Evolutionary conservation across 2,888 invertebrate genomes (phyloP).

Genomic region (Ectemnius lituratus): DNA sequence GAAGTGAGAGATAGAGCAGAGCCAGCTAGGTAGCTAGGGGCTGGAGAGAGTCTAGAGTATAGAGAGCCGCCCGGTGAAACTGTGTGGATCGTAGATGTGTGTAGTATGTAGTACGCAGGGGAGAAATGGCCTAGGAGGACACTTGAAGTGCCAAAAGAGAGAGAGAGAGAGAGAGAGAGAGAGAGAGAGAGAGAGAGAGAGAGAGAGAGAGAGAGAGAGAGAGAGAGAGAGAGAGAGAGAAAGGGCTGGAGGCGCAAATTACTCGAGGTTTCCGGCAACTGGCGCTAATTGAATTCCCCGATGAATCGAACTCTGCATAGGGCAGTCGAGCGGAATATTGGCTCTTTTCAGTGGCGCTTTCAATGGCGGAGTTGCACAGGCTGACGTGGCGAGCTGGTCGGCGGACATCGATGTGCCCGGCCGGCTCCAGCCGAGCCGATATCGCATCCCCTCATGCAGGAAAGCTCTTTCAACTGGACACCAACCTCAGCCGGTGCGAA

Average conservation of each 20-base stretch:
- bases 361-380: constrained; percentile 51
- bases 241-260: constrained; percentile 65
- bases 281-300: constrained; percentile 75
- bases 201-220: constrained; percentile 11
- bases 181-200: too few species aligned
- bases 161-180: neutral
- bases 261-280: constrained; percentile 75
- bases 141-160: constrained; percentile 1
- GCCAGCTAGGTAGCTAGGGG: too few species aligned
- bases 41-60: too few species aligned
- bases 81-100: neutral
- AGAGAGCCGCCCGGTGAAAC: neutral
- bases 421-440: too few species aligned
- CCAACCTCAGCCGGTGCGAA: too few species aligned
- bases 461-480: too few species aligned
- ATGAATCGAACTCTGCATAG: constrained; percentile 72
- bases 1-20: too few species aligned
- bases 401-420: neutral
- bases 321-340: constrained; percentile 69
- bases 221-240: neutral
- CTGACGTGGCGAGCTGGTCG: constrained; percentile 15
- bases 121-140: neutral
- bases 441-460: too few species aligned
- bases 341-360: constrained; percentile 68
- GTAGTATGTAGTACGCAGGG: neutral